These are phyloP conservation scores for Neolamprologus devosi DNA, from an alignment of 2,113 vertebrate genomes.

Conservation along the genomic window DNA sequence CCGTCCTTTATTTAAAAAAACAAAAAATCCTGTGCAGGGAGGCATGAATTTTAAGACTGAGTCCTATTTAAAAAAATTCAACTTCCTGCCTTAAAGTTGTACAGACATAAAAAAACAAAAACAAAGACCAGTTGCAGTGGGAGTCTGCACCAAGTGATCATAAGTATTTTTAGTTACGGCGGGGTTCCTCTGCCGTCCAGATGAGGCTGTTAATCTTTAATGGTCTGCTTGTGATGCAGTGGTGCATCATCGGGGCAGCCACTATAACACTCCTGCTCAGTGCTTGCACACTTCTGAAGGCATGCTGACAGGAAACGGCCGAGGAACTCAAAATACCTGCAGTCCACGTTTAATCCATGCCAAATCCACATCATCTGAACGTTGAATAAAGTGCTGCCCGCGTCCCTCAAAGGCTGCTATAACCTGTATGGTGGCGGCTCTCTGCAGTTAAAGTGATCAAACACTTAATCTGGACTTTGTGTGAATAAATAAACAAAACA, in stretches of 20 bases:
- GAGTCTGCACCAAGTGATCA: slow-evolving; percentile 35
- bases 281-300: slow-evolving; percentile 6
- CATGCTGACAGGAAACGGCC: slow-evolving; percentile 12
- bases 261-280: not conserved
- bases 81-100: slow-evolving; percentile 60
- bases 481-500: not conserved
- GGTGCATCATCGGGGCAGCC: not conserved
- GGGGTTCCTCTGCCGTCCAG: slow-evolving; percentile 12
- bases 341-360: slow-evolving; percentile 7
- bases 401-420: not conserved
- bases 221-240: not conserved
- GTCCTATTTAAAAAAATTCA: slow-evolving; percentile 38
- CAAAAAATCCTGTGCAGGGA: slow-evolving; percentile 36
- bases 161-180: slow-evolving; percentile 27
- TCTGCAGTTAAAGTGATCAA: slow-evolving; percentile 2
- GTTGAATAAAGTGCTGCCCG: not conserved
- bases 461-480: slow-evolving; percentile 33
- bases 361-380: not conserved
- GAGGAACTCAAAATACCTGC: not conserved
- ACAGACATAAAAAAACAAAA: slow-evolving; percentile 19
- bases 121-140: not conserved
- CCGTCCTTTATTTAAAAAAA: slow-evolving; percentile 47
- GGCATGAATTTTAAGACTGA: slow-evolving; percentile 41
- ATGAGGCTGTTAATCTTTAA: not conserved
- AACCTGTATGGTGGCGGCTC: not conserved